Percentiles rank a stretch among this genome's conserved stretches.
These are phyloP conservation scores for Tupiocoris notatus DNA, from an alignment of 2,888 invertebrate species.

Conservation along the genomic window DNA sequence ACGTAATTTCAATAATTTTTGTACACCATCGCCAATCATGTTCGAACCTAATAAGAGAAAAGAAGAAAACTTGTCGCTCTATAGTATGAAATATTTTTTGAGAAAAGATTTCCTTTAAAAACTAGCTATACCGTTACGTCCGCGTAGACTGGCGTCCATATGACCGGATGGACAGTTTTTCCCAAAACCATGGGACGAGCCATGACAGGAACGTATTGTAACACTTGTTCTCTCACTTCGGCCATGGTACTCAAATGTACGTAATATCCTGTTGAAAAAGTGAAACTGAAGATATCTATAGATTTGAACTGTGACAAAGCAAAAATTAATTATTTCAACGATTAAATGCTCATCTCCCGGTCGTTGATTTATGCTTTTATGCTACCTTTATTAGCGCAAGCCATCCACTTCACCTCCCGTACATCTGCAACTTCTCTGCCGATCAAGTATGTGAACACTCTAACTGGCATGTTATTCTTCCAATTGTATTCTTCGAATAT, in stretches of 20 bases:
- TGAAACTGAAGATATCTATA: too few relatives aligned
- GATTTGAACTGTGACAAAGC: too few relatives aligned
- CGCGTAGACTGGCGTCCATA: constrained; percentile 96
- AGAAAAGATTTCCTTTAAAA: too few relatives aligned
- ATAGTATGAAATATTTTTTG: too few relatives aligned
- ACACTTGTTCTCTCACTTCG: constrained; percentile 93
- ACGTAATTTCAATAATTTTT: too few relatives aligned
- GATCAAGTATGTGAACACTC: constrained; percentile 97
- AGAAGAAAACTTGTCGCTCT: too few relatives aligned
- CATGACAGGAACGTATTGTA: constrained; percentile 96
- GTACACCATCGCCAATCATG: too few relatives aligned
- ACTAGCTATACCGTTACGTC: constrained; percentile 72
- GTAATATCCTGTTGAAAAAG: constrained; percentile 75
- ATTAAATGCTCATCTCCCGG: not conserved
- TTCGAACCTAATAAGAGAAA: too few relatives aligned
- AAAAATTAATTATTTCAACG: constrained; percentile 9
- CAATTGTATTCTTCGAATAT: constrained; percentile 90
- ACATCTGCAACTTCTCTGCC: constrained; percentile 91
- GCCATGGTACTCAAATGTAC: constrained; percentile 95
- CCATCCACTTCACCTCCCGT: constrained; percentile 95
- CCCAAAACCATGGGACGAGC: constrained; percentile 91
- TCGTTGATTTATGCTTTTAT: not conserved
- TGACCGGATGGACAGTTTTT: constrained; percentile 79
- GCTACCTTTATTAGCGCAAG: constrained; percentile 86
- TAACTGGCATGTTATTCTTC: constrained; percentile 69